These are phyloP conservation scores for Anisognathus igniventris DNA, from an alignment of 2,797 vertebrate genomes.

Conservation along the genomic window DNA sequence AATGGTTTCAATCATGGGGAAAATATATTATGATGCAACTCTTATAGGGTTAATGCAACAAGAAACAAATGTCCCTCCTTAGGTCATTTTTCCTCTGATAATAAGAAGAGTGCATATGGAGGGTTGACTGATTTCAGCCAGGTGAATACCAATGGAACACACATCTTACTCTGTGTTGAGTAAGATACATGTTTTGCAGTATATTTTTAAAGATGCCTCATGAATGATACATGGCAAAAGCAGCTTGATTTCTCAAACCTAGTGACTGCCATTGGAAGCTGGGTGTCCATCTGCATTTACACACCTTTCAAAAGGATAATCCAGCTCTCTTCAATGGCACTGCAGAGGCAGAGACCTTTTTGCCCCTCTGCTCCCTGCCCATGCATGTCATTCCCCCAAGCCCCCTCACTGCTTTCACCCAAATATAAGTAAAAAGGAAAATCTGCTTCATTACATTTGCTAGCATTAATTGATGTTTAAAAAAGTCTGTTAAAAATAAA, in stretches of 20 bases:
- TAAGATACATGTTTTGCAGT: neutral
- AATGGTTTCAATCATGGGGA: neutral
- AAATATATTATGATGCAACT: neutral
- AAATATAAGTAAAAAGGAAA: constrained; percentile 72
- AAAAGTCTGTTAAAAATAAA: constrained; percentile 75
- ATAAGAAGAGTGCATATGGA: neutral
- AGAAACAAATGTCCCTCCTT: neutral
- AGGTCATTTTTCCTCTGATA: neutral
- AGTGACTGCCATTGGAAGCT: neutral
- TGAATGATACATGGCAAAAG: neutral
- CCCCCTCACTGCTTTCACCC: neutral
- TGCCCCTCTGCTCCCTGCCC: neutral
- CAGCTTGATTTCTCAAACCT: neutral
- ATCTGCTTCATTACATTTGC: constrained; percentile 70
- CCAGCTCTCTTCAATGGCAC: neutral
- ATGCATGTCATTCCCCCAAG: neutral
- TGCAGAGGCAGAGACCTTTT: neutral
- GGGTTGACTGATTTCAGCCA: neutral
- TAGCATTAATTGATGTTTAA: constrained; percentile 79
- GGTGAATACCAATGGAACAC: neutral
- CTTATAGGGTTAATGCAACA: neutral
- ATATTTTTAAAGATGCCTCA: neutral
- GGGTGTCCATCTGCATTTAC: neutral
- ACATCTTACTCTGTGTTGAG: neutral
- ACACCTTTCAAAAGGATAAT: neutral